A percentile compares a stretch with the other conserved stretches of the same genome.
Evolutionary conservation across 2,888 invertebrate species (phyloP).

Genomic region (Drosophila buzzatii): DNA sequence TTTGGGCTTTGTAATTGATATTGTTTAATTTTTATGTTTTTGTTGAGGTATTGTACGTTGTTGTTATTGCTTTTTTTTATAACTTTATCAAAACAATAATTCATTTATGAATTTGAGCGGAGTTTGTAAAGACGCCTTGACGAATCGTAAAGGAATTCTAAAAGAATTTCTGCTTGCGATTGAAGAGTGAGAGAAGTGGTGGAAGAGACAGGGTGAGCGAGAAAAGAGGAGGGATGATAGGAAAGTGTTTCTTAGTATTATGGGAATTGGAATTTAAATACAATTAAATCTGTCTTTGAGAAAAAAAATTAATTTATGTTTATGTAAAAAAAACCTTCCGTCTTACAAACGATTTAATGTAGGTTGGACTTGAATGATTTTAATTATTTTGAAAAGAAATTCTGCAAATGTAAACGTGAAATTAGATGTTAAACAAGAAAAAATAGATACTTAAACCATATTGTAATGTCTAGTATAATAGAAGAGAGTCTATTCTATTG

Average conservation of each 20-base stretch:
- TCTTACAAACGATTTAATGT: too few relatives aligned
- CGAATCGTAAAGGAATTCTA: constrained; percentile 26
- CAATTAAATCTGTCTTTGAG: neutral
- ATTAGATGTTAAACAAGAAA: too few relatives aligned
- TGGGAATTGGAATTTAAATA: neutral
- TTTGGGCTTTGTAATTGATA: constrained; percentile 75
- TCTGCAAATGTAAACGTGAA: too few relatives aligned
- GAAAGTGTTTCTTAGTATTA: neutral
- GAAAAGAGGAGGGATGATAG: too few relatives aligned
- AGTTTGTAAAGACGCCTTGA: constrained; percentile 14
- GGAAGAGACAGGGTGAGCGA: neutral
- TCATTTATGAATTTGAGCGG: constrained; percentile 32
- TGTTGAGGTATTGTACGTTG: constrained; percentile 26
- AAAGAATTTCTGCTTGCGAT: neutral
- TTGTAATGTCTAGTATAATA: too few relatives aligned
- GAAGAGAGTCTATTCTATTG: neutral
- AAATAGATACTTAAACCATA: too few relatives aligned
- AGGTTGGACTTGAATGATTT: too few relatives aligned
- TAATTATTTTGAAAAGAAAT: too few relatives aligned
- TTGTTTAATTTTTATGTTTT: constrained; percentile 51
- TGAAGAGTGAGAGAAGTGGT: neutral
- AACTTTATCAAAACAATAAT: constrained; percentile 48
- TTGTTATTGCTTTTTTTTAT: constrained; percentile 20
- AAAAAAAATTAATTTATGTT: neutral
- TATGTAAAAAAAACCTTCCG: too few relatives aligned